These are phyloP conservation scores for Limonius californicus DNA, from an alignment of 1,140 invertebrate species.

Conservation along the genomic window DNA sequence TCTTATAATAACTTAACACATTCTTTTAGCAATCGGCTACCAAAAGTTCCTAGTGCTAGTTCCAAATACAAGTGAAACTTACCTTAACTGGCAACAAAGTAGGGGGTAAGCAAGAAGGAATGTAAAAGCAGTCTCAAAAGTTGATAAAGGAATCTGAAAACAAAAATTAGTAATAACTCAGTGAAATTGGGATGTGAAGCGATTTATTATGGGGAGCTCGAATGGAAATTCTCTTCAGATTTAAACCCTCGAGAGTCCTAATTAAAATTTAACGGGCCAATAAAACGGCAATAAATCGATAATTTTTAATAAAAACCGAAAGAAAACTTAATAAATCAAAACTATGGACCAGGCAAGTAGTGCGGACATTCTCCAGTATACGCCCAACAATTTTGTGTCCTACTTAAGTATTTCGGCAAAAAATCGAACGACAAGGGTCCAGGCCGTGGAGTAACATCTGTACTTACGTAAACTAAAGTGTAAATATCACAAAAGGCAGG, in stretches of 20 bases:
- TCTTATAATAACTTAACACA: too few species aligned
- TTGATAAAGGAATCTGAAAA: conserved; percentile 18
- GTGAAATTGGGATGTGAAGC: too few species aligned
- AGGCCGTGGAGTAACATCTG: neutral
- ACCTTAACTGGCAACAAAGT: neutral
- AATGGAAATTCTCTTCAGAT: conserved; percentile 9
- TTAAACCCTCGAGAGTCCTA: conserved; percentile 1
- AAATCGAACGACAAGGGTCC: neutral
- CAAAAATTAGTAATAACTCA: too few species aligned
- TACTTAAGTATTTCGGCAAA: conserved; percentile 25
- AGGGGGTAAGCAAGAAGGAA: conserved; percentile 19
- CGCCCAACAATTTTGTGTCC: conserved; percentile 30
- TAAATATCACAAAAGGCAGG: conserved; percentile 23
- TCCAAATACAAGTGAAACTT: too few species aligned
- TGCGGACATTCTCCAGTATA: conserved; percentile 26
- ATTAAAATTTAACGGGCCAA: neutral
- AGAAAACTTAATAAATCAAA: conserved; percentile 28
- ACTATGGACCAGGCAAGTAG: conserved; percentile 26
- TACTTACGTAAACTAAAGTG: conserved; percentile 22
- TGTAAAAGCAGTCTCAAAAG: conserved; percentile 4
- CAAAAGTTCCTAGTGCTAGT: too few species aligned
- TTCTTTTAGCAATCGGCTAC: too few species aligned
- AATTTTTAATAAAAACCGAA: conserved; percentile 31
- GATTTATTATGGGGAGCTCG: too few species aligned
- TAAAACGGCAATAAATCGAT: conserved; percentile 24